These are phyloP conservation scores for Pelecanoides urinatrix DNA, from an alignment of 2,113 vertebrate genomes.

Conservation along the genomic window DNA sequence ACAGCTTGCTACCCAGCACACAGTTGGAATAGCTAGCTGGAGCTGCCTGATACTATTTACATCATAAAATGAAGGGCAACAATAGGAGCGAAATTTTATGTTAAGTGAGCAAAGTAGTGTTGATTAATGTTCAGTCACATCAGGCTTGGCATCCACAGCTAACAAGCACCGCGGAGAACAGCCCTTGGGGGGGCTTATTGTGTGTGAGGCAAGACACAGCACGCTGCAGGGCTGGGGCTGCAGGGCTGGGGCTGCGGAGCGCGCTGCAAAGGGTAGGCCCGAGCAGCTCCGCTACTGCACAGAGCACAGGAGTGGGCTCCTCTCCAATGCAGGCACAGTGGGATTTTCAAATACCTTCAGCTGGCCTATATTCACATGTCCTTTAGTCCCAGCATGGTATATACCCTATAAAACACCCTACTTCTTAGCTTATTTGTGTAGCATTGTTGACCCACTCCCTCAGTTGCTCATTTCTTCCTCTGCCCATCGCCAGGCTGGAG, in stretches of 20 bases:
- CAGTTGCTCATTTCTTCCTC: neutral
- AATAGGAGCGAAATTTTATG: neutral
- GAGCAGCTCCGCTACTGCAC: accelerated
- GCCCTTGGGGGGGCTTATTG: neutral
- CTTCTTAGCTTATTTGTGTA: neutral
- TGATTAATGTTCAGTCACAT: neutral
- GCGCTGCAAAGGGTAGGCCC: accelerated
- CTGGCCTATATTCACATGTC: neutral
- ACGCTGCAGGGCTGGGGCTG: neutral
- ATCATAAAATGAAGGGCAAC: neutral
- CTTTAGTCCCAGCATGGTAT: neutral
- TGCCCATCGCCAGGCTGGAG: neutral
- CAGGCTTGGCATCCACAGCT: neutral
- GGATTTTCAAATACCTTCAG: neutral
- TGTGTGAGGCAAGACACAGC: neutral
- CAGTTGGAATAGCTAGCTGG: neutral
- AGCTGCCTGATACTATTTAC: neutral
- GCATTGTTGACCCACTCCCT: neutral
- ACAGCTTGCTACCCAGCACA: neutral
- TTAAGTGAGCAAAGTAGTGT: neutral
- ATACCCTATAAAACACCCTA: neutral
- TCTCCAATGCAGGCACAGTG: neutral
- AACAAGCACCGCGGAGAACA: neutral
- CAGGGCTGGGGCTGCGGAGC: accelerated
- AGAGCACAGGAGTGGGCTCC: accelerated